Evolutionary conservation across 1,140 invertebrate species (phyloP).

Genomic region (Solenopsis fugax): DNA sequence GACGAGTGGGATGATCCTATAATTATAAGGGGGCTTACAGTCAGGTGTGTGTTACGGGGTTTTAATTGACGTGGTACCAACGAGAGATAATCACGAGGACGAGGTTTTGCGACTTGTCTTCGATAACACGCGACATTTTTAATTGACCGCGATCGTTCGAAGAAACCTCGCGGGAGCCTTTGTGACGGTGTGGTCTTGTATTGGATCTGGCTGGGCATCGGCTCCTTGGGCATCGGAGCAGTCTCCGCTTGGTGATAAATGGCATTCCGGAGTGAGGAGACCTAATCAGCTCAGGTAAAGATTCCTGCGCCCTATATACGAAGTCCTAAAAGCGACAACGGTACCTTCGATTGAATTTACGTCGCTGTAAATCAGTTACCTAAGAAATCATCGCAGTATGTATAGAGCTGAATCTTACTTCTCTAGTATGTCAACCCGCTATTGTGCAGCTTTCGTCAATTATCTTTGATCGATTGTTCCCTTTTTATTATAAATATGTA

Average conservation of each 20-base stretch:
- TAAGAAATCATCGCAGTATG: neutral
- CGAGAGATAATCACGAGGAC: neutral
- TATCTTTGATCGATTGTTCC: neutral
- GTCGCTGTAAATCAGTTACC: neutral
- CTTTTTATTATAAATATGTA: neutral
- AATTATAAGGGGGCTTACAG: neutral
- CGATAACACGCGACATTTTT: conserved; percentile 57
- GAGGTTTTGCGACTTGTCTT: neutral
- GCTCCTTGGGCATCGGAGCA: neutral
- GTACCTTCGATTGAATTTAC: conserved; percentile 63
- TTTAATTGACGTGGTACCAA: conserved; percentile 21
- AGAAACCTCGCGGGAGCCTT: conserved; percentile 25
- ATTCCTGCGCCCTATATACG: neutral
- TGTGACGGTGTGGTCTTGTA: conserved; percentile 16
- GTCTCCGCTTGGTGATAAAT: conserved; percentile 66
- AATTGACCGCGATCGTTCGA: conserved; percentile 59
- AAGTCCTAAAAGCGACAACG: conserved; percentile 40
- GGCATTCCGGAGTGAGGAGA: conserved; percentile 60
- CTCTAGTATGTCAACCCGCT: neutral
- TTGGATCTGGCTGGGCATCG: conserved; percentile 15
- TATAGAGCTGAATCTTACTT: neutral
- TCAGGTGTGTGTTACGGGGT: neutral
- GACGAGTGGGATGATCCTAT: neutral
- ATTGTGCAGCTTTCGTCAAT: neutral
- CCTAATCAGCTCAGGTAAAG: conserved; percentile 70